Percentiles rank a stretch among this genome's conserved stretches.
Evolutionary conservation across 1,140 invertebrate genomes (phyloP).

Genomic region (Panagrolaimus sp.): DNA sequence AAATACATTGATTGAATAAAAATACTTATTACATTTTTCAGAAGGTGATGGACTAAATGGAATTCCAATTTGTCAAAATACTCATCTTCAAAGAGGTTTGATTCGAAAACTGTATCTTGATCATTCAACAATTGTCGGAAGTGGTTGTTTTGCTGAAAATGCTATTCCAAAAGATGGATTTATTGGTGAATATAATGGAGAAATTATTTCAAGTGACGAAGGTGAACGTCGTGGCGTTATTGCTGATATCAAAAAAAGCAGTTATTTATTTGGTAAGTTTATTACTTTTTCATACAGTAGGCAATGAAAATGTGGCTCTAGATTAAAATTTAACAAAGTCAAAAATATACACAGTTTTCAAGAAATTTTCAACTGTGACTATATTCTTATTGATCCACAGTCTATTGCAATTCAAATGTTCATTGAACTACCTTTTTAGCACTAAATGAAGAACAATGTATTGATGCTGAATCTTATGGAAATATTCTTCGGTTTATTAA

Average conservation of each 20-base stretch:
- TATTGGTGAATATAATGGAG: conserved; percentile 97
- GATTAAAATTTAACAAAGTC: too few relatives aligned
- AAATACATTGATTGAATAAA: too few relatives aligned
- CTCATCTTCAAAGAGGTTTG: conserved; percentile 84
- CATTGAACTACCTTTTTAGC: conserved; percentile 27
- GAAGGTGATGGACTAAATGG: conserved; percentile 19
- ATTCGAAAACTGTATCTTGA: conserved; percentile 84
- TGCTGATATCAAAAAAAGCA: conserved; percentile 99
- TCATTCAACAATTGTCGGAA: conserved; percentile 94
- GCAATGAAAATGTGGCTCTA: too few relatives aligned
- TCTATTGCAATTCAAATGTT: too few relatives aligned
- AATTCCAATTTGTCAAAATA: conserved; percentile 75
- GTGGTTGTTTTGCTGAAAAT: conserved; percentile 91
- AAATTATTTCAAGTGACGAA: conserved; percentile 87
- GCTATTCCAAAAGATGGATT: conserved; percentile 96
- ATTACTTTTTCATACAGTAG: too few relatives aligned
- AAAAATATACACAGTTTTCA: too few relatives aligned
- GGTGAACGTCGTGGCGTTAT: conserved; percentile 96
- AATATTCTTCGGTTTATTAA: conserved; percentile 99
- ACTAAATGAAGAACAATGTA: conserved; percentile 63
- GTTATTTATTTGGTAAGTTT: conserved; percentile 81
- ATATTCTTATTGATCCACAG: too few relatives aligned
- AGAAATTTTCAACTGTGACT: neutral
- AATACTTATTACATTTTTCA: neutral
- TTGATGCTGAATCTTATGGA: conserved; percentile 95